Evolutionary conservation across 2,797 vertebrate species (phyloP), one percentile per base, ranked within the genome.

Genomic region (Orientallactaga sibirica): DNA sequence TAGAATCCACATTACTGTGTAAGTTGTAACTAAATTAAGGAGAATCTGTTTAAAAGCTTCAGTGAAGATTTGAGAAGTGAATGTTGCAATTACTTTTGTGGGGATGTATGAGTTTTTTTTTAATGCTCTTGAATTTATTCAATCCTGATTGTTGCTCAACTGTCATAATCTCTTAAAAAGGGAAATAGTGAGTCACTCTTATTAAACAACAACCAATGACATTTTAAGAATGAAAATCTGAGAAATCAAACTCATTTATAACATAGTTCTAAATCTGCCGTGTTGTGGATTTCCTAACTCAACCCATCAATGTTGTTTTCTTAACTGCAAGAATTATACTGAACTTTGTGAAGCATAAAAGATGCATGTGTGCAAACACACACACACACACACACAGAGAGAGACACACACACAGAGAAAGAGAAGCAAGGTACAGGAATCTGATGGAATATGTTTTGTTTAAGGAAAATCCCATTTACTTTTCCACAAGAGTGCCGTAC

Each of bases 201-300:
- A 29, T 58, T 81, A 10, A 95, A 58, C n/a, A 96, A 93, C 95
- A 95, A 95, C 62, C 20, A 85, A n/a, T 93, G 74, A 86, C 74
- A 91, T 96, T 73, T 90, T 67, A 93, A 48, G 43, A 48, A 97
- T 83, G 83, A 95, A 58, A 91, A 94, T 95, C 71, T 81, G 18
- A 87, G 83, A 86, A 95, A 78, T 83, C 55, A 91, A 93, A 86
- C 7, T 93, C 66, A 96, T 95, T 85, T 88, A 61, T 76, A 92
- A 89, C 18, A 73, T 88, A 90, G 79, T 93, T 91, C 87, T 88
- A 86, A 91, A 79, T 97, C 94, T 86, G 74, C 80, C 93, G 86
- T 88, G 87, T 78, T 88, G 68, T 86, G 52, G 43, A 84, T 89
- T 92, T 93, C 71, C 91, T 95, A 95, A 88, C 75, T 95, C 71